These are phyloP conservation scores for Sander lucioperca DNA, from an alignment of 2,113 vertebrate genomes.

Conservation along the genomic window DNA sequence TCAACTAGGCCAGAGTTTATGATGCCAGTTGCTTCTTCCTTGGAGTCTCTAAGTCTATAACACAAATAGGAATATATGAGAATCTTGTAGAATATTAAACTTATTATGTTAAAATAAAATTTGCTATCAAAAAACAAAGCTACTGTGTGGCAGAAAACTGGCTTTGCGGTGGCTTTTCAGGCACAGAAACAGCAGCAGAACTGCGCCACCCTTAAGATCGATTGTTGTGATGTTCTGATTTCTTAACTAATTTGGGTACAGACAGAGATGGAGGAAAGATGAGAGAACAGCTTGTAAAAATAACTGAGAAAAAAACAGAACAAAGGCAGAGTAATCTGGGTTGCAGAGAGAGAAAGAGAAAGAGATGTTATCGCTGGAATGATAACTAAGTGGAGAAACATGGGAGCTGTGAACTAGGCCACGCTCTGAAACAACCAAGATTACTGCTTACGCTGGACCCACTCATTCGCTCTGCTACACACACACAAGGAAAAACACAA, in stretches of 20 bases:
- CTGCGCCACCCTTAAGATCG: neutral
- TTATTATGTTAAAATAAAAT: too few species aligned
- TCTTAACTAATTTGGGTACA: constrained; percentile 6
- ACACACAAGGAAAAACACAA: neutral
- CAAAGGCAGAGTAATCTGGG: constrained; percentile 14
- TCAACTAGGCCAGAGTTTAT: too few species aligned
- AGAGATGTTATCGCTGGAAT: constrained; percentile 29
- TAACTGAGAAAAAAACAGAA: neutral
- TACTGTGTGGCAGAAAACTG: neutral
- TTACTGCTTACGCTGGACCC: constrained; percentile 6
- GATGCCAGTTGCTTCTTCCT: too few species aligned
- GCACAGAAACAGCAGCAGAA: neutral
- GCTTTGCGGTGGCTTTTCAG: neutral
- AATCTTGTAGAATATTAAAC: too few species aligned
- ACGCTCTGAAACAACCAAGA: constrained; percentile 12
- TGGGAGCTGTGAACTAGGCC: constrained; percentile 34
- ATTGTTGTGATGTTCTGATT: neutral
- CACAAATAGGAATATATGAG: too few species aligned
- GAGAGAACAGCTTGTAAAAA: constrained; percentile 2
- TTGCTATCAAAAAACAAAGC: too few species aligned
- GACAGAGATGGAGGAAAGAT: constrained; percentile 1
- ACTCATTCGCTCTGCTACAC: constrained; percentile 14
- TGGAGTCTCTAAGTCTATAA: too few species aligned
- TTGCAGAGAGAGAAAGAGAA: neutral
- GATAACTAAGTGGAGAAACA: constrained; percentile 20